Conservation (phyloP, 1,140 invertebrate genomes). For the Micrasema longulum region DNA sequence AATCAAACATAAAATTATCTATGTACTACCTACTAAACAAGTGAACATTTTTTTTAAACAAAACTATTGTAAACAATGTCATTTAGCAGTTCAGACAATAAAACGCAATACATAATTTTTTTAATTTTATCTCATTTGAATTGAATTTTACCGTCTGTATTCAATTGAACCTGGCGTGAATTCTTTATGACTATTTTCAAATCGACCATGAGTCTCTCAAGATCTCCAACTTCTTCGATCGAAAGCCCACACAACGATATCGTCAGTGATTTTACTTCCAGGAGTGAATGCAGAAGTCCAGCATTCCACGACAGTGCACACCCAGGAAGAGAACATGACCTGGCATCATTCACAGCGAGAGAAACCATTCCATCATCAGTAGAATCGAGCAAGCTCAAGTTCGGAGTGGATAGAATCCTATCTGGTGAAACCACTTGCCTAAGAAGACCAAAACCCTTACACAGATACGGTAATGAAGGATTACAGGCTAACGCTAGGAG, state of each 20-base stretch:
- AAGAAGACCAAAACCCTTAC: slow-evolving; percentile 34
- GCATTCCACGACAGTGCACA: background rate
- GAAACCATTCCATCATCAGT: slow-evolving; percentile 27
- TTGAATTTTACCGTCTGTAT: no score
- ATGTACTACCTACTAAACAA: no score
- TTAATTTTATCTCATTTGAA: no score
- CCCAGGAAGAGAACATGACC: background rate
- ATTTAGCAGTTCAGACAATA: no score
- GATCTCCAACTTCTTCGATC: slow-evolving; percentile 17
- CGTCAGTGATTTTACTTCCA: slow-evolving; percentile 17
- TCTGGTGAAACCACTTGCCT: slow-evolving; percentile 48
- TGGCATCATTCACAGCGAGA: background rate
- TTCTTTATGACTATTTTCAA: slow-evolving; percentile 18
- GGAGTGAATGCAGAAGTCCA: slow-evolving; percentile 26
- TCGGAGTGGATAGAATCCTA: slow-evolving; percentile 62
- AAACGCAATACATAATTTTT: no score
- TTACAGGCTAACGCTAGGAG: slow-evolving; percentile 27
- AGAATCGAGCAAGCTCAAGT: slow-evolving; percentile 59
- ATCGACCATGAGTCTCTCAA: slow-evolving; percentile 33
- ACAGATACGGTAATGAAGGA: slow-evolving; percentile 16
- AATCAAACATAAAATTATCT: no score
- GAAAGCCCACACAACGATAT: slow-evolving; percentile 17
- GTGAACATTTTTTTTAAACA: no score
- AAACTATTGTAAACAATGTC: no score
- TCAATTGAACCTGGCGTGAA: no score